A percentile compares a stretch with the other conserved stretches of the same genome.
These are phyloP conservation scores for Leptopilina drosophilae DNA, from an alignment of 2,888 invertebrate genomes.

Conservation along the genomic window DNA sequence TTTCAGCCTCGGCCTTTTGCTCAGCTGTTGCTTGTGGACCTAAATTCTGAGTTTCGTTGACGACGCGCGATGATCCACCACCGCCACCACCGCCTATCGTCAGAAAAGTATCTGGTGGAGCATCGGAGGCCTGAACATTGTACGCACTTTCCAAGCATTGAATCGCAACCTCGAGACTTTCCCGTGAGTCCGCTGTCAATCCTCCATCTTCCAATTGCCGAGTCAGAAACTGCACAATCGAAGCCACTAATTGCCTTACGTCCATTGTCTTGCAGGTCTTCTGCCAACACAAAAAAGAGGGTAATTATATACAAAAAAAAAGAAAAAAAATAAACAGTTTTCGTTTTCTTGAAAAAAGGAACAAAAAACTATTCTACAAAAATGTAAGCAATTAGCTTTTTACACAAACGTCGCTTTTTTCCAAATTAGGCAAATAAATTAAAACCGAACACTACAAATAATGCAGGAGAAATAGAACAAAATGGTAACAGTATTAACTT, in stretches of 20 bases:
- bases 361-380: too few relatives aligned
- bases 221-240: constrained; percentile 80
- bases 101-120: constrained; percentile 75
- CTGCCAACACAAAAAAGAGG: not conserved
- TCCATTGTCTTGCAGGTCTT: constrained; percentile 62
- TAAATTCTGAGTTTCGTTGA: constrained; percentile 56
- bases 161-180: constrained; percentile 94
- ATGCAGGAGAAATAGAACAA: not conserved
- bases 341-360: too few relatives aligned
- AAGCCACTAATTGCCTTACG: constrained; percentile 77
- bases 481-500: not conserved
- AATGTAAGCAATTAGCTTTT: too few relatives aligned
- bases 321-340: too few relatives aligned
- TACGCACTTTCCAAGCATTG: constrained; percentile 97
- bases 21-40: constrained; percentile 77
- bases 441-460: not conserved
- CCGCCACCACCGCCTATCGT: constrained; percentile 64
- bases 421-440: not conserved
- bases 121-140: constrained; percentile 81
- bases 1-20: constrained; percentile 86
- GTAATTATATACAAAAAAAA: too few relatives aligned
- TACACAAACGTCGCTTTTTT: too few relatives aligned
- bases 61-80: constrained; percentile 62
- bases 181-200: constrained; percentile 78
- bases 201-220: constrained; percentile 78